Percentiles rank a stretch among this genome's conserved stretches.
phyloP scores from a whole-genome alignment of 2,113 vertebrate genomes.

The Passer domesticus region DNA sequence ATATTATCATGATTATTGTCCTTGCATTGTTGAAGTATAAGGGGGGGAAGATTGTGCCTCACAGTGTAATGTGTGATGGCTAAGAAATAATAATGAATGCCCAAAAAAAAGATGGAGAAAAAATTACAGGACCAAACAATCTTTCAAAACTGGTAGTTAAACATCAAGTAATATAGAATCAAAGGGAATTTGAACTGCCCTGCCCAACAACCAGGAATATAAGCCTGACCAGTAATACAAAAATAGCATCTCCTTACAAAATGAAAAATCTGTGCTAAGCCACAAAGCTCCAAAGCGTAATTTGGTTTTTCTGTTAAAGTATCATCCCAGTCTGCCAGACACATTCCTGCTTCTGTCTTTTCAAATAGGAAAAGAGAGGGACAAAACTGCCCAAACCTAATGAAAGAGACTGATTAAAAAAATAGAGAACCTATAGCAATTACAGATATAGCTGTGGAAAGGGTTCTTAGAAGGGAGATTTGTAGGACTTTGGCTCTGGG shows the following conservation, averaged over 20 bases:
- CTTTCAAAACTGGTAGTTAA: constrained; percentile 56
- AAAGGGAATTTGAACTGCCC: constrained; percentile 57
- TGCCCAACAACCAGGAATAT: constrained; percentile 54
- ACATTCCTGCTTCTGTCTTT: constrained; percentile 18
- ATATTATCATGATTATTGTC: background rate
- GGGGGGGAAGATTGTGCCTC: background rate
- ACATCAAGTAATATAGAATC: constrained; percentile 60
- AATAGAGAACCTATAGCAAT: background rate
- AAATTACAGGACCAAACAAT: background rate
- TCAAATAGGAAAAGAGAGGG: background rate
- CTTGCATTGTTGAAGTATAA: background rate
- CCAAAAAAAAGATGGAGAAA: background rate
- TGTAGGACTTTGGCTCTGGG: background rate
- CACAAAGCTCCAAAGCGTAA: constrained; percentile 70
- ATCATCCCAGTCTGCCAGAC: constrained; percentile 32
- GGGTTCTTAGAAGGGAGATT: background rate
- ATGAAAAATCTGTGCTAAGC: constrained; percentile 69
- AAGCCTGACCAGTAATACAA: constrained; percentile 62
- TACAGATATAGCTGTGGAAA: background rate
- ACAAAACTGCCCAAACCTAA: background rate
- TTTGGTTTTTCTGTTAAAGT: constrained; percentile 63
- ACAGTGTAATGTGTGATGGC: background rate
- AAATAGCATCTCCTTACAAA: constrained; percentile 70
- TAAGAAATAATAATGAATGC: background rate
- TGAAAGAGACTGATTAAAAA: background rate